phyloP scores from a whole-genome alignment of 37 sponge, comb jelly and placozoan genomes.

The Ephydatia muelleri region DNA sequence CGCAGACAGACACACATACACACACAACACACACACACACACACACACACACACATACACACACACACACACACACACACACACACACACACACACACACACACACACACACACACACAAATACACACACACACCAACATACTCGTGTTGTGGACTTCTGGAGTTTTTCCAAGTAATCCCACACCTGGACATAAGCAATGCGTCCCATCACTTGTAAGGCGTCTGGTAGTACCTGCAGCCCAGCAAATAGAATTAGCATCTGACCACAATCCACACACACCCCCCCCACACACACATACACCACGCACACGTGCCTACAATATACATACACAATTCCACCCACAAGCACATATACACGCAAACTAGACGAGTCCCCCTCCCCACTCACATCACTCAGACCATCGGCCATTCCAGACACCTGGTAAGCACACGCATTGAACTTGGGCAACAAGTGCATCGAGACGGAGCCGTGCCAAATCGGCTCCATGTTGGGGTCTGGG shows the following conservation, averaged over 20 bases:
- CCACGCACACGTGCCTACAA: too few species aligned
- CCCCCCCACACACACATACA: too few species aligned
- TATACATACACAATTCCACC: not conserved
- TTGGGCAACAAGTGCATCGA: constrained; percentile 54
- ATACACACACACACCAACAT: too few species aligned
- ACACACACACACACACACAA: too few species aligned
- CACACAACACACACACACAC: not conserved
- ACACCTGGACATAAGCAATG: constrained; percentile 67
- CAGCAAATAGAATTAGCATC: not conserved
- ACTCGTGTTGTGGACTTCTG: constrained; percentile 58
- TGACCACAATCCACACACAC: too few species aligned
- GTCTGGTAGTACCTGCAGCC: constrained; percentile 57
- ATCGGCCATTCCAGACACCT: constrained; percentile 56
- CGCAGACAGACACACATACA: not conserved
- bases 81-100: not conserved
- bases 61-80: constrained; percentile 5
- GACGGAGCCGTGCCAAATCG: constrained; percentile 67
- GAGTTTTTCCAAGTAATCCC: constrained; percentile 82
- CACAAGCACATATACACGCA: not conserved
- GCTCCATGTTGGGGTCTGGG: not conserved
- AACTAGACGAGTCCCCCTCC: not conserved
- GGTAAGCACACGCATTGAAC: constrained; percentile 64
- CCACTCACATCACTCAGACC: constrained; percentile 47
- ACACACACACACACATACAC: not conserved
- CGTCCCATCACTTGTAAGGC: constrained; percentile 67